phyloP scores from a whole-genome alignment of 2,113 vertebrate genomes.

The Pagrus major region DNA sequence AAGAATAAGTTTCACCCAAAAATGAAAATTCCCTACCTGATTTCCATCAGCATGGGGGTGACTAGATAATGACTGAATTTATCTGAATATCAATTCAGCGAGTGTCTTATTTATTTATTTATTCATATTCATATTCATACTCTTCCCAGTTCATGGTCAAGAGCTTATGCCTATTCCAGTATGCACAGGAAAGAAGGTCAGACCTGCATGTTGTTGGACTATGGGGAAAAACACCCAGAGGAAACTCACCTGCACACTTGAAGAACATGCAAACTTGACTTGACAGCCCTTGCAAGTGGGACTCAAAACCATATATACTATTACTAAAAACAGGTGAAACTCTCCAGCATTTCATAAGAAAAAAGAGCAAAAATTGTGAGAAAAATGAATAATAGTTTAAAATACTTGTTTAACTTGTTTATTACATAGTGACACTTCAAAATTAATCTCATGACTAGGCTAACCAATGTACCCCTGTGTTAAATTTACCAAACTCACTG shows the following conservation, averaged over 20 bases:
- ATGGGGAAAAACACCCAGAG: neutral
- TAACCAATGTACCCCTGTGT: neutral
- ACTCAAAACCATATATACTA: neutral
- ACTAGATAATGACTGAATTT: too few species aligned
- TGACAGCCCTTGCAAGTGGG: neutral
- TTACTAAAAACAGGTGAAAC: neutral
- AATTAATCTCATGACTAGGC: neutral
- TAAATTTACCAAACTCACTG: neutral
- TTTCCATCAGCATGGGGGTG: too few species aligned
- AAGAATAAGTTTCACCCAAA: too few species aligned
- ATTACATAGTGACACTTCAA: conserved; percentile 5
- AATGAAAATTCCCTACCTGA: too few species aligned
- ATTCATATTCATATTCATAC: neutral
- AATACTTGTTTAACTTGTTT: neutral
- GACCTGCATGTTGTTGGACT: neutral
- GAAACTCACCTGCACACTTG: conserved; percentile 2
- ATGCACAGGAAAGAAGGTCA: neutral
- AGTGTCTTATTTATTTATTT: conserved; percentile 1
- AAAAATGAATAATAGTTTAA: too few species aligned
- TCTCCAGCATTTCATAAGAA: neutral
- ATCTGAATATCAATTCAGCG: neutral
- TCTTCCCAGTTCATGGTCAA: conserved; percentile 18
- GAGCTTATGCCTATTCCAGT: conserved; percentile 4
- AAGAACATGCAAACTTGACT: conserved; percentile 11
- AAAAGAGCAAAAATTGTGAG: neutral